Evolutionary conservation across 2,797 vertebrate species (phyloP).

Genomic region (Enteromius afrohamiltoni): DNA sequence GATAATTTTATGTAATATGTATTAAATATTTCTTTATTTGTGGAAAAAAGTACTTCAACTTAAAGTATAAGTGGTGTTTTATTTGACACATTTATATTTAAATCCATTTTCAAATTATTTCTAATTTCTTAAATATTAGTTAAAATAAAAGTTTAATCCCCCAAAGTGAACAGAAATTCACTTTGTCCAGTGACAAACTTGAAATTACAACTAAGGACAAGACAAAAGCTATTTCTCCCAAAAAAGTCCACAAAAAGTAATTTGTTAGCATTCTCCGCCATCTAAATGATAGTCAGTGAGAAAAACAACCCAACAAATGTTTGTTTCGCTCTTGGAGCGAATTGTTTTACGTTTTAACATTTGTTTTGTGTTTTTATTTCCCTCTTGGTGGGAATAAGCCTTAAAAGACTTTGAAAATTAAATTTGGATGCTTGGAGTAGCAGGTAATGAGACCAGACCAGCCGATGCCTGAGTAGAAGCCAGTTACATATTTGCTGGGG

Average conservation of each 20-base stretch:
- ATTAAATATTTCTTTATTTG: too few relatives aligned
- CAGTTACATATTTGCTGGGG: slow-evolving; percentile 22
- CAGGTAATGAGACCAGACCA: slow-evolving; percentile 26
- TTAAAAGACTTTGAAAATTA: slow-evolving; percentile 18
- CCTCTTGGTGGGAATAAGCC: slow-evolving; percentile 4
- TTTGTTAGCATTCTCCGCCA: neutral
- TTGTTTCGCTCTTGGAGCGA: neutral
- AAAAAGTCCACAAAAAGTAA: neutral
- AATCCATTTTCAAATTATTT: too few relatives aligned
- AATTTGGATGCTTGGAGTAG: slow-evolving; percentile 27
- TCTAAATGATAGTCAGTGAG: neutral
- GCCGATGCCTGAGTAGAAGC: neutral
- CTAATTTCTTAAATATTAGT: too few relatives aligned
- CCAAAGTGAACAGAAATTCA: too few relatives aligned
- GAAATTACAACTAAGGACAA: neutral
- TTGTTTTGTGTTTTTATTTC: slow-evolving; percentile 3
- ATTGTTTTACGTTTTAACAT: neutral
- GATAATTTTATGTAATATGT: too few relatives aligned
- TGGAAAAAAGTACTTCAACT: too few relatives aligned
- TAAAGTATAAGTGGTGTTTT: too few relatives aligned
- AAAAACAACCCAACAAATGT: neutral
- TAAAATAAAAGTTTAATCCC: too few relatives aligned
- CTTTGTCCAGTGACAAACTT: neutral
- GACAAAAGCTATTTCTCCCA: neutral
- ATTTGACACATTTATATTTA: too few relatives aligned